Evolutionary conservation across 2,888 invertebrate species (phyloP).

Genomic region (Andrena bicolor): DNA sequence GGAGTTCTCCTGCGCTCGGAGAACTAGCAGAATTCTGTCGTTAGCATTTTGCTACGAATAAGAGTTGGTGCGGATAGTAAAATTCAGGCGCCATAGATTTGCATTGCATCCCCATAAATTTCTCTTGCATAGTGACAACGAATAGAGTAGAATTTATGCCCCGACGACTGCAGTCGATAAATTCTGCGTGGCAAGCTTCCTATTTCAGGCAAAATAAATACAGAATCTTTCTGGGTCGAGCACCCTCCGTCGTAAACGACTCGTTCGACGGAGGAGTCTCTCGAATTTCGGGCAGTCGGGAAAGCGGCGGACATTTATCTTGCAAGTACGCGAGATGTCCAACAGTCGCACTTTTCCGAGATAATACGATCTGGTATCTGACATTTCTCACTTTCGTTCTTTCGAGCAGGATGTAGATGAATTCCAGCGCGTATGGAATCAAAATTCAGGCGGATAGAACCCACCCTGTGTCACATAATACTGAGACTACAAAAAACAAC

Average conservation of each 20-base stretch:
- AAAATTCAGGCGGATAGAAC: too few species aligned
- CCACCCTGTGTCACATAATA: too few species aligned
- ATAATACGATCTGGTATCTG: not conserved
- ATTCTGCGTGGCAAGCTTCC: conserved; percentile 9
- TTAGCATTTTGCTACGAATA: not conserved
- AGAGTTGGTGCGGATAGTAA: not conserved
- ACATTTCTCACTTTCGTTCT: too few species aligned
- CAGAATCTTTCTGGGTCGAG: conserved; percentile 65
- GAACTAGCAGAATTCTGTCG: not conserved
- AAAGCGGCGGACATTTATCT: conserved; percentile 22
- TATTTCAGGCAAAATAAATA: conserved; percentile 50
- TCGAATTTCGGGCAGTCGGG: conserved; percentile 40
- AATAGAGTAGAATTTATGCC: not conserved
- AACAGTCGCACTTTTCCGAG: not conserved
- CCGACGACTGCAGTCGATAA: conserved; percentile 16
- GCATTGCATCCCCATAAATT: not conserved
- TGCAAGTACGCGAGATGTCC: not conserved
- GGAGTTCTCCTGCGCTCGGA: not conserved
- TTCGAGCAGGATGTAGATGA: too few species aligned
- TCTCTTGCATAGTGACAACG: not conserved
- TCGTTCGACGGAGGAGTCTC: conserved; percentile 25
- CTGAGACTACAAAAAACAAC: too few species aligned
- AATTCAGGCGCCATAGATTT: not conserved
- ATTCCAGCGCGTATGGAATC: too few species aligned
- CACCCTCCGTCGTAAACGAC: conserved; percentile 45